Conservation (phyloP, 1,140 invertebrate genomes). For the Bombus ignitus region DNA sequence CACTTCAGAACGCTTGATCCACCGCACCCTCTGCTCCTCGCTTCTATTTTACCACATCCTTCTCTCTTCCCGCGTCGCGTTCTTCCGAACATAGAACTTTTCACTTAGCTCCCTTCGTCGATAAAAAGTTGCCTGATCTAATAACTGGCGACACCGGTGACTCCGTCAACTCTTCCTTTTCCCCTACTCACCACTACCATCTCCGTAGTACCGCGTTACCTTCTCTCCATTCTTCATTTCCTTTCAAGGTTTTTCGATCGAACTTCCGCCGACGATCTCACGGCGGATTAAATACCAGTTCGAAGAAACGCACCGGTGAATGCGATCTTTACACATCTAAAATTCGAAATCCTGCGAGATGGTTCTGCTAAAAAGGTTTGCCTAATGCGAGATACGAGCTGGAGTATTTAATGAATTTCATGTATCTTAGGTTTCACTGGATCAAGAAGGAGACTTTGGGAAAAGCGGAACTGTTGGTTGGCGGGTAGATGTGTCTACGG, state of each 20-base stretch:
- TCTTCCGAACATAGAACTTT: slow-evolving; percentile 73
- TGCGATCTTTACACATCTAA: neutral
- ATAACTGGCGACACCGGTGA: slow-evolving; percentile 72
- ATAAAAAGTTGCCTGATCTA: slow-evolving; percentile 78
- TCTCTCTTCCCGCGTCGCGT: slow-evolving; percentile 21
- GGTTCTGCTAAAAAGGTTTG: neutral
- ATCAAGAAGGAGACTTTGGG: neutral
- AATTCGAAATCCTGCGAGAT: neutral
- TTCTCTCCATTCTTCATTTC: neutral
- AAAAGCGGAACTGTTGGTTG: neutral
- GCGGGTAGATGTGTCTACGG: neutral
- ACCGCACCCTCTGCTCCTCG: neutral
- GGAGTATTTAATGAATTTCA: neutral
- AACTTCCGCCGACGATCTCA: slow-evolving; percentile 56
- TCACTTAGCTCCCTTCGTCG: slow-evolving; percentile 74
- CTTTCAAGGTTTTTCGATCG: slow-evolving; percentile 23
- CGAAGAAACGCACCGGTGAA: neutral
- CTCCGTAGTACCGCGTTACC: neutral
- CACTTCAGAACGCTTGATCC: slow-evolving; percentile 41
- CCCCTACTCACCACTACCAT: neutral
- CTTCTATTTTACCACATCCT: neutral
- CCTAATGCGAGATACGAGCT: neutral
- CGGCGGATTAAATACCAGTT: neutral
- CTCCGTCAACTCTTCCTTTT: slow-evolving; percentile 30
- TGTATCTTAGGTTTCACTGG: neutral